Evolutionary conservation across 1,140 invertebrate genomes (phyloP).

Genomic region (Tetraneura akinire): DNA sequence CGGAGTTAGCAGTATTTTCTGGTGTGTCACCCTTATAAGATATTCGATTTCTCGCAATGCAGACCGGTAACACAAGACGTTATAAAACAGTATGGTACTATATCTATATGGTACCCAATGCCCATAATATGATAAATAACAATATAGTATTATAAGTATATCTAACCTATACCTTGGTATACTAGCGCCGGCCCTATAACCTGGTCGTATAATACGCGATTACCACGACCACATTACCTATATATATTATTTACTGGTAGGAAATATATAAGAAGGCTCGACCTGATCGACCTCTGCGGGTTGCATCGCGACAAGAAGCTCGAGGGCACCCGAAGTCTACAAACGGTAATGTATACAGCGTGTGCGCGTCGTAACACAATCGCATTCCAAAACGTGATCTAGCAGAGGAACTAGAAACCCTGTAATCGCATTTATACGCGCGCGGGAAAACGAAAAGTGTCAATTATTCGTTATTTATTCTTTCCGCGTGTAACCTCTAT

Average conservation of each 20-base stretch:
- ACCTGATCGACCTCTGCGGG: constrained; percentile 41
- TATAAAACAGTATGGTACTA: neutral
- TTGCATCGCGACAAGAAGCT: constrained; percentile 3
- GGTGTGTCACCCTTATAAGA: neutral
- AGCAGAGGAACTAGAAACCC: too few species aligned
- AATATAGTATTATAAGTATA: too few species aligned
- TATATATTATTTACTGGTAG: too few species aligned
- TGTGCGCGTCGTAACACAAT: neutral
- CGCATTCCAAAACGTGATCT: constrained; percentile 34
- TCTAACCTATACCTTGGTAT: too few species aligned
- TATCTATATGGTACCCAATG: neutral
- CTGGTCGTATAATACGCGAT: neutral
- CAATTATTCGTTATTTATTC: constrained; percentile 40
- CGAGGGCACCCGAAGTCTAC: constrained; percentile 24
- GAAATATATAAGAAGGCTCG: neutral
- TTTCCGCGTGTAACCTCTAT: neutral
- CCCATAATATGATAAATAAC: constrained; percentile 16
- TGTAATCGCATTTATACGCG: constrained; percentile 2
- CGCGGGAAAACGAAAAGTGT: constrained; percentile 36
- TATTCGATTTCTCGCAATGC: constrained; percentile 1
- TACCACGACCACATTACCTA: too few species aligned
- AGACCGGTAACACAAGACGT: neutral
- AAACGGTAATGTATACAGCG: neutral
- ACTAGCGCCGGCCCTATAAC: too few species aligned
- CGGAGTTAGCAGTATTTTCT: neutral